These are phyloP conservation scores for Cybosia mesomella DNA, from an alignment of 2,888 invertebrate genomes.

Conservation along the genomic window DNA sequence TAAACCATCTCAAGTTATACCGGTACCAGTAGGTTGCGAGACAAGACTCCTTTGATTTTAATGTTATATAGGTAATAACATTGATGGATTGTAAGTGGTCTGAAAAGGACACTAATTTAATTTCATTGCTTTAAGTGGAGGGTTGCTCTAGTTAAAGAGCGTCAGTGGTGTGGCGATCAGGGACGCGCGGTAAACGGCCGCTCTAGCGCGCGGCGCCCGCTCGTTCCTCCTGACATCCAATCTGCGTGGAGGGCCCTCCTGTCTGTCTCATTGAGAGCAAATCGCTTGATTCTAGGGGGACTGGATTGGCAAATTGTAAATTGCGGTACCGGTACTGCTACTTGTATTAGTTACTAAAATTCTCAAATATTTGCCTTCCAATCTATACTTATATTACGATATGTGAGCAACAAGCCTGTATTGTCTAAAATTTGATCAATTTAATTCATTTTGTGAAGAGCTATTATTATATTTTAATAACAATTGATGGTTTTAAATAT, in stretches of 20 bases:
- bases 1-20: not conserved
- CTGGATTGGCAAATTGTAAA: slow-evolving; percentile 51
- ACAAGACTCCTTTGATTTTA: slow-evolving; percentile 44
- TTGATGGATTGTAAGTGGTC: slow-evolving; percentile 49
- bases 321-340: slow-evolving; percentile 32
- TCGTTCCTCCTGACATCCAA: slow-evolving; percentile 74
- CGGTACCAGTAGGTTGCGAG: slow-evolving; percentile 12
- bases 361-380: slow-evolving; percentile 28
- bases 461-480: not conserved
- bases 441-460: slow-evolving; percentile 16
- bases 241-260: slow-evolving; percentile 74
- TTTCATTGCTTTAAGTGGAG: slow-evolving; percentile 69
- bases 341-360: slow-evolving; percentile 51
- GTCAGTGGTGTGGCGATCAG: slow-evolving; percentile 46
- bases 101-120: slow-evolving; percentile 70
- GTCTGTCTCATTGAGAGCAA: slow-evolving; percentile 77
- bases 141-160: slow-evolving; percentile 59
- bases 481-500: too few relatives aligned
- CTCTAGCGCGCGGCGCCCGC: slow-evolving; percentile 21
- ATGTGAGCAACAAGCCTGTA: slow-evolving; percentile 9
- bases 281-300: slow-evolving; percentile 62
- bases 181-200: slow-evolving; percentile 48
- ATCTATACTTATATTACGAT: slow-evolving; percentile 20
- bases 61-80: slow-evolving; percentile 37
- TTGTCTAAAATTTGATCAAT: slow-evolving; percentile 25